Evolutionary conservation across 2,113 vertebrate genomes (phyloP), one percentile per base, ranked within the genome.

Genomic region (Oceanodroma tethys): DNA sequence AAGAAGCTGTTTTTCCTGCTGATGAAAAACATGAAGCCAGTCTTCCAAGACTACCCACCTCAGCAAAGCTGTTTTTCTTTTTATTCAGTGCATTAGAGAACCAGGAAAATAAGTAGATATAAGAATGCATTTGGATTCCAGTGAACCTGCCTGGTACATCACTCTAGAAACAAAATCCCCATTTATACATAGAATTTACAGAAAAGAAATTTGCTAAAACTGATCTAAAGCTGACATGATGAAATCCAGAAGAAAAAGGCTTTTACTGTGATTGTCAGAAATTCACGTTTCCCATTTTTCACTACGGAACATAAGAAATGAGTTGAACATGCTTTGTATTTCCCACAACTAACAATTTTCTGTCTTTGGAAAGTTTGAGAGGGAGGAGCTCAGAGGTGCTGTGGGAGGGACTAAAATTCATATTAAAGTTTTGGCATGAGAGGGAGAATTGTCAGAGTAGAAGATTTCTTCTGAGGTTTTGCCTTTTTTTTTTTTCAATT

Each of bases 321-420:
- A 55, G 26, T 86, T 84, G 91, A 94, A 52, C n/a, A 34, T 78
- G 78, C 16, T 78, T 93, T 79, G 4, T 86, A 59, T 94, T 95
- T 96, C 68, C 67, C 82, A 96, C 58, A 95, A 82, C 32, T 81
- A 86, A 74, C 71, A 88, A 87, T 88, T 94, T 91, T 90, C 67
- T 88, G 82, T 78, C 83, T 87, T 90, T 75, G 85, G 81, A 82
- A 94, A 95, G 72, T 79, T 90, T 91, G 29, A 90, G 74, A 68
- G 76, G 95, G 96, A 96, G 97, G 97, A 95, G 92, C 91, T 95
- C 73, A 95, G 93, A 95, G 81, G 96, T 96, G 73, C 81, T 94
- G 94, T 88, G 96, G 97, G 96, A 94, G 92, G 96, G 86, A 93
- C 93, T 95, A 85, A 96, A 95, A 81, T 87, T 94, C 95, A 90